Conservation (phyloP, 2,888 invertebrate genomes). For the Hartigia nigra region DNA sequence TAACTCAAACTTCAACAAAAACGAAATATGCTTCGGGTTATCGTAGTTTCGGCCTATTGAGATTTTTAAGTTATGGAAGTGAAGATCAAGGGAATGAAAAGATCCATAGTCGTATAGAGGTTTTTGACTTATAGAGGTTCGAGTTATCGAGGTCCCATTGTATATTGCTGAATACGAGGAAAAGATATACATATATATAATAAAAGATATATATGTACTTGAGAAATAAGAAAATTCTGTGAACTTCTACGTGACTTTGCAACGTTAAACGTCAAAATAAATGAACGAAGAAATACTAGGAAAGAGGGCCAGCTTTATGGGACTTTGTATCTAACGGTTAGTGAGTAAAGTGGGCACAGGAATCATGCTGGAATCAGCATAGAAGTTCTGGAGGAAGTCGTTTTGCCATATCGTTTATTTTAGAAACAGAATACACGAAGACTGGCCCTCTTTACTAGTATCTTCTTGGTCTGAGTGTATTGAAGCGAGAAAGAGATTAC, state of each 20-base stretch:
- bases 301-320: not conserved
- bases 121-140: too few relatives aligned
- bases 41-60: too few relatives aligned
- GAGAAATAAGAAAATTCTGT: conserved; percentile 8
- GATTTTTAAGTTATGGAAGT: too few relatives aligned
- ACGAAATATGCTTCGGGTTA: too few relatives aligned
- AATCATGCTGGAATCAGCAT: not conserved
- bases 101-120: too few relatives aligned
- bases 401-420: not conserved
- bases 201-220: not conserved
- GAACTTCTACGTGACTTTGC: conserved; percentile 11
- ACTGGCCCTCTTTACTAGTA: not conserved
- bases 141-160: too few relatives aligned
- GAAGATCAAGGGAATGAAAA: too few relatives aligned
- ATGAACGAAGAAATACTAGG: not conserved
- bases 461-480: not conserved
- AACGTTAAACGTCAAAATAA: not conserved
- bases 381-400: not conserved
- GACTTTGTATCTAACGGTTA: not conserved
- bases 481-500: conserved; percentile 13
- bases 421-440: not conserved
- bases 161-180: conserved; percentile 31
- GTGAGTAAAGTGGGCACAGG: not conserved
- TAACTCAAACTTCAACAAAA: too few relatives aligned
- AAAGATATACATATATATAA: conserved; percentile 28